A percentile compares a stretch with the other conserved stretches of the same genome.
phyloP scores from a whole-genome alignment of 2,113 vertebrate species.

The Tetrao urogallus region DNA sequence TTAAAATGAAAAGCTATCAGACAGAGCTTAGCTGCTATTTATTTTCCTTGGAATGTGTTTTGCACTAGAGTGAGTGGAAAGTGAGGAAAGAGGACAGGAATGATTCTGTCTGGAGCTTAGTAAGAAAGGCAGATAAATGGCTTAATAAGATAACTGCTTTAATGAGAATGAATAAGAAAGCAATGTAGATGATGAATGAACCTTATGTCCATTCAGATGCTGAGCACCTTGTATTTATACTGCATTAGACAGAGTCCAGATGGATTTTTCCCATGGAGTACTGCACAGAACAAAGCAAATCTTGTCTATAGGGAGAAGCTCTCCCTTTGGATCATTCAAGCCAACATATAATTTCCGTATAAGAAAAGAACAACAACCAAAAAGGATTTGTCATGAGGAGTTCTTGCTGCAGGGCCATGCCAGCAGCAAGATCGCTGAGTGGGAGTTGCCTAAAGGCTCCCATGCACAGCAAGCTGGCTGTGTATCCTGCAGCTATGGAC shows the following conservation, averaged over 20 bases:
- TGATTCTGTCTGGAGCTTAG: not conserved
- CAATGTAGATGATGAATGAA: not conserved
- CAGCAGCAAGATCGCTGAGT: accelerated
- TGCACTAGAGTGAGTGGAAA: accelerated
- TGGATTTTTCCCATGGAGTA: not conserved
- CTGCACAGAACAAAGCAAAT: not conserved
- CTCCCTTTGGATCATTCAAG: not conserved
- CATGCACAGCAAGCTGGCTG: not conserved
- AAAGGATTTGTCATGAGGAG: not conserved
- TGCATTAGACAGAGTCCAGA: not conserved
- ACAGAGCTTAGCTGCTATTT: not conserved
- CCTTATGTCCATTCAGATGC: not conserved
- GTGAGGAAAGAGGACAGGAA: not conserved
- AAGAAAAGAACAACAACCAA: not conserved
- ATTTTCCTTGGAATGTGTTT: not conserved
- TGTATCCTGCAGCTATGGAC: not conserved
- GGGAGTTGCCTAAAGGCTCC: not conserved
- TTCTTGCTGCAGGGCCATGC: not conserved
- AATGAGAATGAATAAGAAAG: not conserved
- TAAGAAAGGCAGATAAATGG: not conserved
- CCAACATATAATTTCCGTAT: not conserved
- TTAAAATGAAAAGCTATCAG: not conserved
- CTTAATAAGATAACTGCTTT: not conserved
- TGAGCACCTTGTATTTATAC: accelerated
- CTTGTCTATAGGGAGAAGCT: not conserved